Evolutionary conservation across 2,797 vertebrate genomes (phyloP).

Genomic region (Amphiprion clarkii): DNA sequence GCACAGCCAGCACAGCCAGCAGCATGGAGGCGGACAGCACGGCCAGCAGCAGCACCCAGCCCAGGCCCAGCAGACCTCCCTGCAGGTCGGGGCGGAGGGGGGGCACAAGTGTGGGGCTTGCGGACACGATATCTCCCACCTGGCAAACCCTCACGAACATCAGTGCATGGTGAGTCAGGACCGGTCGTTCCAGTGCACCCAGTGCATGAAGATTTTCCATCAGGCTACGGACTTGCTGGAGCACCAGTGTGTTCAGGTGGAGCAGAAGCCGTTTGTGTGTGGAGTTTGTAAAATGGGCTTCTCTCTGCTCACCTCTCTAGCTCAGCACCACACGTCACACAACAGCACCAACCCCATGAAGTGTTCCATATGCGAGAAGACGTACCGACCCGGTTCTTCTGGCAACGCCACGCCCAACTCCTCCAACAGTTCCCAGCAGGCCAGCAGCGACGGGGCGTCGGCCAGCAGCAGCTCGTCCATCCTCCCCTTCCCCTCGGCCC

Average conservation of each 20-base stretch:
- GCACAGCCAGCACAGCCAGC: constrained; percentile 75
- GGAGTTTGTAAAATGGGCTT: constrained; percentile 99
- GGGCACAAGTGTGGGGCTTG: constrained; percentile 94
- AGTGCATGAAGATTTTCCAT: constrained; percentile 98
- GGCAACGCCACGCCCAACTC: constrained; percentile 81
- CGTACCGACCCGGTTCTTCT: constrained; percentile 90
- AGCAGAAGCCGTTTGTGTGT: constrained; percentile 98
- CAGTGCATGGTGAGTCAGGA: constrained; percentile 96
- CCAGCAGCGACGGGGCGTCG: constrained; percentile 73
- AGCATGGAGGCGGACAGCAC: constrained; percentile 77
- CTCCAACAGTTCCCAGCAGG: constrained; percentile 78
- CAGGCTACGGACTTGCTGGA: constrained; percentile 97
- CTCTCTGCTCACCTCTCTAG: constrained; percentile 95
- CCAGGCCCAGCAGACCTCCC: constrained; percentile 81
- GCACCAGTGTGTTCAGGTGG: constrained; percentile 97
- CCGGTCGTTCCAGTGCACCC: constrained; percentile 97
- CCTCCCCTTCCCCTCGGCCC: constrained; percentile 82
- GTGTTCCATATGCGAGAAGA: constrained; percentile 98
- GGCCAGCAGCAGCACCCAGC: constrained; percentile 75
- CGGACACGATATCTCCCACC: constrained; percentile 94
- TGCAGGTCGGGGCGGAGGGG: constrained; percentile 86
- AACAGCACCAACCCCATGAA: constrained; percentile 93
- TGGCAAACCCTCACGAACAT: constrained; percentile 95
- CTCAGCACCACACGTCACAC: constrained; percentile 96
- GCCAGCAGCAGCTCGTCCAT: constrained; percentile 82